Base-by-base conservation (phyloP, 2,797 vertebrate species). In the Paedocypris micromegethes region DNA sequence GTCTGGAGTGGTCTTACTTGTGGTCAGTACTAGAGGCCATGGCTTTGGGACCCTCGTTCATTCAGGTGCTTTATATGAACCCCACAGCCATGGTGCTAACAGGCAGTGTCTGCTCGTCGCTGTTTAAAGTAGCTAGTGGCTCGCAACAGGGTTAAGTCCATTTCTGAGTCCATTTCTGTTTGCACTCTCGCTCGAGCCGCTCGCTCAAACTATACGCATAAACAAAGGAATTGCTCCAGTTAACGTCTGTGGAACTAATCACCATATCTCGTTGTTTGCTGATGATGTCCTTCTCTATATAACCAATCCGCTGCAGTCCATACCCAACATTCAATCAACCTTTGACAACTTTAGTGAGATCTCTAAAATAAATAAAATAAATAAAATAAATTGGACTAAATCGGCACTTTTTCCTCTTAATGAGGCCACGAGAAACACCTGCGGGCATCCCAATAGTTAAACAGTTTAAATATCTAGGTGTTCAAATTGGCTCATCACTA, bases 321-420 rank as follows among this genome's bases (percentile, higher is more conserved):
- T 64, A 4, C 44, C 60, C 42, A 9, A 3, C 41, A 5, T 69
- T 4, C 39, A 55, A 4, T 69, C 59, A 6, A 23, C 67, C 40
- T 72, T 49, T 45, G 58, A 23, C 23, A 23, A 23, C 23, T 23
- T 23, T 23, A 23, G 23, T 23, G 23, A 23, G 23, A 23, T 23
- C 23, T 23, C 54, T 43, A 63, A 63, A n/a, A n/a, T n/a, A n/a
- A n/a, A n/a, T n/a, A n/a, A n/a, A n/a, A n/a, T n/a, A n/a, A 66
- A 41, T 49, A 74, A 60, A 7, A 50, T 61, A 5, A 74, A 66
- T 42, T 74, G 62, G 61, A 57, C 65, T 9, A 73, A 58, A 53
- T 68, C 54, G 46, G 8, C 47, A 58, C n/a, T 66, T 73, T 7
- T 40, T n/a, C 43, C 43, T 9, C 40, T 64, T 37, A 74, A 70